Conservation (phyloP, 2,888 invertebrate species). For the Linyphia triangularis region DNA sequence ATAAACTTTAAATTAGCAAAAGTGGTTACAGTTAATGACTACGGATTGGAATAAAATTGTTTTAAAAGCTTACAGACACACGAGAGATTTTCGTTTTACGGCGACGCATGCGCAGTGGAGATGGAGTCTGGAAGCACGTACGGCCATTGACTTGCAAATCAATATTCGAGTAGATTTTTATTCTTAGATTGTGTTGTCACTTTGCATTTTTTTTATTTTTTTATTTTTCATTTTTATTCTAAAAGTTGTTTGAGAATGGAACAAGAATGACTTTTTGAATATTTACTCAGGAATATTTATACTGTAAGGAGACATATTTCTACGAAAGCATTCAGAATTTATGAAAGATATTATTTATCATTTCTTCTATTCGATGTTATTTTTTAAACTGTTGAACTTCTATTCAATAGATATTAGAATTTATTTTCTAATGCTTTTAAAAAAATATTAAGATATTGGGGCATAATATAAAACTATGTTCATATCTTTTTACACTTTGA, state of each 20-base stretch:
- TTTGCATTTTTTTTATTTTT: constrained; percentile 39
- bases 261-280: constrained; percentile 49
- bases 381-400: background rate
- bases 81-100: constrained; percentile 41
- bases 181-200: constrained; percentile 47
- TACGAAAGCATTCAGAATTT: background rate
- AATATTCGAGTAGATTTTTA: constrained; percentile 67
- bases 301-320: constrained; percentile 18
- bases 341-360: background rate
- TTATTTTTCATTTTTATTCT: constrained; percentile 13
- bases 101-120: constrained; percentile 41
- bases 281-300: constrained; percentile 54
- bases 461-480: no score
- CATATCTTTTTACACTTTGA: no score
- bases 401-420: background rate
- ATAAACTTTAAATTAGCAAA: constrained; percentile 75
- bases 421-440: background rate
- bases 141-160: constrained; percentile 74
- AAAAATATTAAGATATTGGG: no score
- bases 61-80: constrained; percentile 62
- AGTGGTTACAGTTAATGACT: constrained; percentile 74
- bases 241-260: constrained; percentile 60
- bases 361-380: background rate
- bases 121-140: constrained; percentile 61
- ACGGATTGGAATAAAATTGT: constrained; percentile 73